Conservation (phyloP, 1,140 invertebrate species). For the Magallana angulata region DNA sequence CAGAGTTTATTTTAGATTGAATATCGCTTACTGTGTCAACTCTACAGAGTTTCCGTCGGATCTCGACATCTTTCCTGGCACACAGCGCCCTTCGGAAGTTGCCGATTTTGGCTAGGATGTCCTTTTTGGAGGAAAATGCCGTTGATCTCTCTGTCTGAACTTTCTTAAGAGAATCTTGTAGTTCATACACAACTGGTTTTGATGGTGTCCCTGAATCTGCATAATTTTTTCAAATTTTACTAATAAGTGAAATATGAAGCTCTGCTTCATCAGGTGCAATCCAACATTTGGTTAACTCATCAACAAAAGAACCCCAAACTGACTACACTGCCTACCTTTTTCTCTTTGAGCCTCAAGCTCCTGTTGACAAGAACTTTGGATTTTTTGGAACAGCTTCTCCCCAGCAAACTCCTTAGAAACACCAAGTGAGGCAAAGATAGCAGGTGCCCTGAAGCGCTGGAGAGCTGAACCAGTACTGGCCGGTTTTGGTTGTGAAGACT, state of each 20-base stretch:
- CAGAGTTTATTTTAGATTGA: slow-evolving; percentile 17
- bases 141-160: slow-evolving; percentile 68
- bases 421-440: slow-evolving; percentile 71
- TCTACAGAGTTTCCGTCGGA: slow-evolving; percentile 76
- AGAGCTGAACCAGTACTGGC: slow-evolving; percentile 65
- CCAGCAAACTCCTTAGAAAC: slow-evolving; percentile 73
- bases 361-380: slow-evolving; percentile 58
- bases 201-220: neutral
- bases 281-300: too few species aligned
- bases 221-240: too few species aligned
- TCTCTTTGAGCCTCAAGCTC: slow-evolving; percentile 12
- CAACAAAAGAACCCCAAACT: neutral
- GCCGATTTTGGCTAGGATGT: slow-evolving; percentile 71
- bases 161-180: slow-evolving; percentile 1
- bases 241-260: too few species aligned
- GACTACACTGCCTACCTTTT: neutral
- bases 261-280: too few species aligned
- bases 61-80: slow-evolving; percentile 76
- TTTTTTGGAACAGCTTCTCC: slow-evolving; percentile 66
- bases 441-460: slow-evolving; percentile 69
- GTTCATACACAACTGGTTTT: neutral
- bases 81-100: slow-evolving; percentile 75
- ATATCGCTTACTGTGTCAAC: slow-evolving; percentile 70
- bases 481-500: slow-evolving; percentile 63
- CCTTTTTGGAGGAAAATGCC: slow-evolving; percentile 64